Evolutionary conservation across 2,797 vertebrate genomes (phyloP).

Genomic region (Poeciliopsis infans): DNA sequence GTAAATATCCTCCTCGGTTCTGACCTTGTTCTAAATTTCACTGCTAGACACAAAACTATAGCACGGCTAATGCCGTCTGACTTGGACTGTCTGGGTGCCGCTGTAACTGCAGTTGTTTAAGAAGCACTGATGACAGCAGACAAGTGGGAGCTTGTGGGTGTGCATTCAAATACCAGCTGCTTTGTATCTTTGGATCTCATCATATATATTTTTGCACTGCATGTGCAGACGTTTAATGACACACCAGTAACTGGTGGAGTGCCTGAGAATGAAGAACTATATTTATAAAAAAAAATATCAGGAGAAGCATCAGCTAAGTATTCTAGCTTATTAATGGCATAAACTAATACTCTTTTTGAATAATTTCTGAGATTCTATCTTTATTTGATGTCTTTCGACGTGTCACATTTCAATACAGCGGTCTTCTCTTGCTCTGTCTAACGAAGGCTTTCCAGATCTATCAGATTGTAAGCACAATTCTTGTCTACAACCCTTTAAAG

Average conservation of each 20-base stretch:
- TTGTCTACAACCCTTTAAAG: not conserved
- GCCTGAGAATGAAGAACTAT: not conserved
- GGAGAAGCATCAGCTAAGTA: too few relatives aligned
- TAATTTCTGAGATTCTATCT: not conserved
- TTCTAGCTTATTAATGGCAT: too few relatives aligned
- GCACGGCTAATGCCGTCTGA: slow-evolving; percentile 41
- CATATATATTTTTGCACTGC: not conserved
- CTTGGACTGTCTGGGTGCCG: slow-evolving; percentile 48
- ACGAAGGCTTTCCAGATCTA: not conserved
- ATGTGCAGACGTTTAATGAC: not conserved
- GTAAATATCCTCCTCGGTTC: slow-evolving; percentile 42
- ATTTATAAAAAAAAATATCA: not conserved
- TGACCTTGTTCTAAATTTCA: slow-evolving; percentile 70
- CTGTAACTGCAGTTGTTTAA: slow-evolving; percentile 33
- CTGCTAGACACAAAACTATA: slow-evolving; percentile 50
- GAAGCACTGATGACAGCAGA: slow-evolving; percentile 26
- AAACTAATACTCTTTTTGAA: not conserved
- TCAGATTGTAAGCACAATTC: not conserved
- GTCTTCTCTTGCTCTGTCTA: not conserved
- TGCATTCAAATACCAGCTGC: not conserved
- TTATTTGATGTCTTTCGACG: not conserved
- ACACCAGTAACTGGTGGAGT: not conserved
- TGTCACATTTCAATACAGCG: not conserved
- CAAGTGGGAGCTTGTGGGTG: not conserved
- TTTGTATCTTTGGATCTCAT: slow-evolving; percentile 1